These are phyloP conservation scores for Thereva nobilitata DNA, from an alignment of 2,888 invertebrate genomes.

Conservation along the genomic window DNA sequence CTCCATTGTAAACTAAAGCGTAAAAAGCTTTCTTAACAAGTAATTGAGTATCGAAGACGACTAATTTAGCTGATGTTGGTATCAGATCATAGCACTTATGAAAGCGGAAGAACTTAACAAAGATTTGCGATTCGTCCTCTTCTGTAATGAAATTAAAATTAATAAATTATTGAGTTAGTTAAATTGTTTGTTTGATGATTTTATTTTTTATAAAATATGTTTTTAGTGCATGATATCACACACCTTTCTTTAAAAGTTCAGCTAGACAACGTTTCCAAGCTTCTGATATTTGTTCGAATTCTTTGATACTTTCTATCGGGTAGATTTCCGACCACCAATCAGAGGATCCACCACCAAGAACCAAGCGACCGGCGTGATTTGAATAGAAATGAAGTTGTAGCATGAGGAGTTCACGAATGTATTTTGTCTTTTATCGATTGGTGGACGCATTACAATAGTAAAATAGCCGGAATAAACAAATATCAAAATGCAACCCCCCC, in stretches of 20 bases:
- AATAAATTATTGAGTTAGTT: neutral
- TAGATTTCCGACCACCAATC: slow-evolving; percentile 64
- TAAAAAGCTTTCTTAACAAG: slow-evolving; percentile 99
- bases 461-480: too few relatives aligned
- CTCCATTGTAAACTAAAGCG: slow-evolving; percentile 98
- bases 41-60: slow-evolving; percentile 98
- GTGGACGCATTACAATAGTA: slow-evolving; percentile 22
- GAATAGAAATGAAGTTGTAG: slow-evolving; percentile 84
- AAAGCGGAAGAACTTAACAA: slow-evolving; percentile 98
- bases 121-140: slow-evolving; percentile 96
- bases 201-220: neutral
- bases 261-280: slow-evolving; percentile 77
- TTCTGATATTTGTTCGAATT: slow-evolving; percentile 79
- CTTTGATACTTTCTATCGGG: slow-evolving; percentile 83
- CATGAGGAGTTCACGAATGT: slow-evolving; percentile 63
- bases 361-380: slow-evolving; percentile 72
- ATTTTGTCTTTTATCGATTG: slow-evolving; percentile 12
- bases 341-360: slow-evolving; percentile 61
- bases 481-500: too few relatives aligned
- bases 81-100: slow-evolving; percentile 99
- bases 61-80: slow-evolving; percentile 98
- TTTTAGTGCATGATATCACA: neutral
- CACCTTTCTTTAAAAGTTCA: slow-evolving; percentile 71
- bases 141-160: slow-evolving; percentile 64
- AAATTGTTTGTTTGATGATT: neutral